Percentiles rank a stretch among this genome's conserved stretches.
phyloP scores from a whole-genome alignment of 2,888 invertebrate species.

The Syrphus vitripennis region DNA sequence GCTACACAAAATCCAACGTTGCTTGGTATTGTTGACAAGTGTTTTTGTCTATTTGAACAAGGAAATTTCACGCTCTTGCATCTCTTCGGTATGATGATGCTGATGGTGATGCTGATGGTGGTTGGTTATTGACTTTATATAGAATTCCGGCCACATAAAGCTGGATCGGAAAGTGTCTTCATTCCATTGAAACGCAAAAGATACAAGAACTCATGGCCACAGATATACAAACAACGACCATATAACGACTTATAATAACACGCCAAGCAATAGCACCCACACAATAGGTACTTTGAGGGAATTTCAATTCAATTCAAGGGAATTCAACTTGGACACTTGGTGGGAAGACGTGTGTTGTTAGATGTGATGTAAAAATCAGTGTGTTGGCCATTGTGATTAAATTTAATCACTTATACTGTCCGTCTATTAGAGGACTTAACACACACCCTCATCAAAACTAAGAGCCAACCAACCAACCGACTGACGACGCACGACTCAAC shows the following conservation, averaged over 20 bases:
- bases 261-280: slow-evolving; percentile 1
- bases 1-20: neutral
- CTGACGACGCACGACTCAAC: too few relatives aligned
- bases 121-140: slow-evolving; percentile 14
- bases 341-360: neutral
- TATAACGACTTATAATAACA: slow-evolving; percentile 6
- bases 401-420: slow-evolving; percentile 61
- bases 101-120: neutral
- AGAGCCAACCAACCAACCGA: too few relatives aligned
- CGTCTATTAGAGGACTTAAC: slow-evolving; percentile 43
- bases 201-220: neutral
- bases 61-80: neutral
- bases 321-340: neutral
- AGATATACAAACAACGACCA: neutral
- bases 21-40: slow-evolving; percentile 47
- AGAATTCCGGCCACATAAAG: neutral
- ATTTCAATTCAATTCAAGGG: slow-evolving; percentile 15
- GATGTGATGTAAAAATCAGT: slow-evolving; percentile 4
- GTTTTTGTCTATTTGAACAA: slow-evolving; percentile 34
- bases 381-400: slow-evolving; percentile 47
- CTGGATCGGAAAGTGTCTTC: neutral
- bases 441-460: neutral
- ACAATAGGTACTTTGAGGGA: slow-evolving; percentile 4
- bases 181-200: neutral
- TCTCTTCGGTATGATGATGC: neutral